phyloP scores from a whole-genome alignment of 2,888 invertebrate species.

The Cheilosia grossa region DNA sequence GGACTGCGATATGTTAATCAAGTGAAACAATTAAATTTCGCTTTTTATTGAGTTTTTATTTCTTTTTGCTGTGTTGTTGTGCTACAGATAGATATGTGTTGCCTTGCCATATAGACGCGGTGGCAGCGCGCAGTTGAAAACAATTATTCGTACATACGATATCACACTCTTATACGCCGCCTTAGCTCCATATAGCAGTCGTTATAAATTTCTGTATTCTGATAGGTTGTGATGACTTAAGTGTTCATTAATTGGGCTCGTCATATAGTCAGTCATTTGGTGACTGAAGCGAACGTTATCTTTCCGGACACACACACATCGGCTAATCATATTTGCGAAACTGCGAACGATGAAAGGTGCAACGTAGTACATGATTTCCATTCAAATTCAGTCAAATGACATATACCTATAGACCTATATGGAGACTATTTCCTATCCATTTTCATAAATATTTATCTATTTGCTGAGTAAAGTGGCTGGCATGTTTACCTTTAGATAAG shows the following conservation, averaged over 20 bases:
- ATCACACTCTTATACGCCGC: conserved; percentile 38
- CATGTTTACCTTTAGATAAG: conserved; percentile 68
- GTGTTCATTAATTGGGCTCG: conserved; percentile 54
- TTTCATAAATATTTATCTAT: conserved; percentile 71
- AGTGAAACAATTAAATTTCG: conserved; percentile 72
- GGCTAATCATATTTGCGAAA: neutral
- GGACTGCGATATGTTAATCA: conserved; percentile 70
- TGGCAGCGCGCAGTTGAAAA: conserved; percentile 41
- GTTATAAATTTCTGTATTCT: conserved; percentile 43
- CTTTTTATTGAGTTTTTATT: conserved; percentile 47
- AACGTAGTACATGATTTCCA: conserved; percentile 3
- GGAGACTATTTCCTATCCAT: conserved; percentile 49
- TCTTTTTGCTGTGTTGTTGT: conserved; percentile 10
- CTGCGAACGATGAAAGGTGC: conserved; percentile 21
- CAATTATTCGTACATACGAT: conserved; percentile 54
- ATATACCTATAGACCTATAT: neutral
- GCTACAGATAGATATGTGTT: neutral
- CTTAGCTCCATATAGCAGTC: conserved; percentile 3
- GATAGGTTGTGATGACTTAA: conserved; percentile 61
- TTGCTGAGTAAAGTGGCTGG: conserved; percentile 64
- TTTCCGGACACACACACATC: too few species aligned
- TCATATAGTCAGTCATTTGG: conserved; percentile 46
- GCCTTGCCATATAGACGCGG: conserved; percentile 46
- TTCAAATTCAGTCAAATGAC: conserved; percentile 16
- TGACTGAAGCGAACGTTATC: conserved; percentile 19